Evolutionary conservation across 1,140 invertebrate species (phyloP), one percentile per base, ranked within the genome.

Genomic region (Drosophila subpulchrella): DNA sequence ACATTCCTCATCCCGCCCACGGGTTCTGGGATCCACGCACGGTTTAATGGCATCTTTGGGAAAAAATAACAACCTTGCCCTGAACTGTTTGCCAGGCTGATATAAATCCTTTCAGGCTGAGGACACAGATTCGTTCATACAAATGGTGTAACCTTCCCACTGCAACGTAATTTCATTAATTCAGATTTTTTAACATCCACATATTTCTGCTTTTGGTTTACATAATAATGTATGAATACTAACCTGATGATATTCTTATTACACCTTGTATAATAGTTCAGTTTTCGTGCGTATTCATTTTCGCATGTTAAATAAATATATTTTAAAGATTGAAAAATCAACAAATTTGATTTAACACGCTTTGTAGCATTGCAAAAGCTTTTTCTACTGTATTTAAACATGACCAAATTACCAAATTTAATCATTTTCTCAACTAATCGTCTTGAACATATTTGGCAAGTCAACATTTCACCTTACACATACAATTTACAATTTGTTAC

Each of bases 11-110:
- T 41, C 24, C 47, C 41, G 27, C 47, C 47, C 47, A 53, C 65
- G 11, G 36, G 11, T n/a, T 10, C 41, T 20, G 3, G 15, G 30
- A 20, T 20, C 48, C 11, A 50, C 27, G 32, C 46, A 32, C 51
- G 47, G n/a, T 70, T 71, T 70, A 71, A 71, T 50, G 66, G 36
- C 50, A 24, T 68, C 48, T 44, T 13, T 7, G 50, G 48, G 30
- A 66, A 42, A 65, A 47, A 48, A 6, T 38, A 47, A 6, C 34
- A 34, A 39, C 11, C 42, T 66, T 27, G 27, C 24, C 17, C 4
- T 20, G n/a, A 6, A 66, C 61, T 7, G 32, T 17, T 13, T 36
- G 36, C 32, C 44, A 54, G 34, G 50, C 41, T 34, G 42, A 50
- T 34, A 57, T 48, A 71, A 42, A 67, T 56, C 41, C 27, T 27